phyloP scores from a whole-genome alignment of 2,888 invertebrate species.

The Drosophila seclusa region DNA sequence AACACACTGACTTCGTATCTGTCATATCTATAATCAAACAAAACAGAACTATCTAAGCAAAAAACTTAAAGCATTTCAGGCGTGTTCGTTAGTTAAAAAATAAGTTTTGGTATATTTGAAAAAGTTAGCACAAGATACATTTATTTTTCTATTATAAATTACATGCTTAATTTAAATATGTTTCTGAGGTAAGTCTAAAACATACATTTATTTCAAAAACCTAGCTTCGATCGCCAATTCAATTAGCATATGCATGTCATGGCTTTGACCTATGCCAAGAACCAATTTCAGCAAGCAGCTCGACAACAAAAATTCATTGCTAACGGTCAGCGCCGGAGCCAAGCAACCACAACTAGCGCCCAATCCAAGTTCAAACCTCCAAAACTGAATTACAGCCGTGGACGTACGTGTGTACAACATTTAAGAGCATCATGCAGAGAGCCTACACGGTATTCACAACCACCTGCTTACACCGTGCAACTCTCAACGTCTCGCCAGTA shows the following conservation, averaged over 20 bases:
- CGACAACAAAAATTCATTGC: slow-evolving; percentile 22
- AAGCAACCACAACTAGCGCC: neutral
- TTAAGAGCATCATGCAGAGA: slow-evolving; percentile 34
- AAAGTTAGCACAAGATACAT: neutral
- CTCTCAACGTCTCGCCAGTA: slow-evolving; percentile 6
- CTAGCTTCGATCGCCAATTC: neutral
- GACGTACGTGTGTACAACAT: no score
- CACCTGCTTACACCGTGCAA: slow-evolving; percentile 20
- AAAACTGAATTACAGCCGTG: neutral
- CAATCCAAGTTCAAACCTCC: slow-evolving; percentile 43
- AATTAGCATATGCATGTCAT: slow-evolving; percentile 47
- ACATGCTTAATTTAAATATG: neutral
- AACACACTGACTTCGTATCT: neutral
- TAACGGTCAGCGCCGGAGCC: slow-evolving; percentile 24
- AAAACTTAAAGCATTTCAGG: neutral
- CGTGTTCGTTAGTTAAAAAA: neutral
- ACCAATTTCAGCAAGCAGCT: slow-evolving; percentile 34
- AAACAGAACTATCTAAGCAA: neutral
- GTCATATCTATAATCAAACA: neutral
- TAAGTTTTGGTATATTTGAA: neutral
- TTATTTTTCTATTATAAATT: neutral
- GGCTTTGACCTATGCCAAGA: slow-evolving; percentile 60
- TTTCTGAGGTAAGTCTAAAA: neutral
- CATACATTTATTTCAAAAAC: neutral
- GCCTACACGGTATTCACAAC: neutral